Conservation (phyloP, 53 echinoderm and acorn worm genomes). For the Paracentrotus lividus region DNA sequence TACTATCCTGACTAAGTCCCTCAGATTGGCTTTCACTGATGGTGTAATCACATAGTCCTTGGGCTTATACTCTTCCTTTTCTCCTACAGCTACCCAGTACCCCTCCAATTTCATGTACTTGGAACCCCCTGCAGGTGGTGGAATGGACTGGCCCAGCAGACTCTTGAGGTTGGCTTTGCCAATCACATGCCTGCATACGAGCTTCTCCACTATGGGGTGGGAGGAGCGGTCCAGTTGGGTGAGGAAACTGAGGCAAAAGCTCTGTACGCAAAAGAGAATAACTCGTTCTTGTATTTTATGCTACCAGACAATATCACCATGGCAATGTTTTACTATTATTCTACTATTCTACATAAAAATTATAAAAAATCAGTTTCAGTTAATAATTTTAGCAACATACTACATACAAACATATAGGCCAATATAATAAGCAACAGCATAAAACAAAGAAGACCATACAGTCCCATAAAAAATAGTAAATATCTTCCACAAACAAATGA, state of each 20-base stretch:
- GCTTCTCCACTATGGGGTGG: constrained; percentile 93
- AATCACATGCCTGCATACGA: constrained; percentile 87
- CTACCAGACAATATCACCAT: not conserved
- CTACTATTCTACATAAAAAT: no score
- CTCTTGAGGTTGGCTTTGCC: constrained; percentile 85
- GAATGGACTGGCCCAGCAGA: constrained; percentile 90
- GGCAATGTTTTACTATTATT: not conserved
- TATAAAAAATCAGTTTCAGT: no score
- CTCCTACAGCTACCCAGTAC: constrained; percentile 93
- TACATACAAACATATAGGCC: no score
- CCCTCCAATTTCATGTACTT: constrained; percentile 90
- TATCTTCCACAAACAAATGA: no score
- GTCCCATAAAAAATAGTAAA: no score
- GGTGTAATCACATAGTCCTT: constrained; percentile 92
- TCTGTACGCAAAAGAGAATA: constrained; percentile 66
- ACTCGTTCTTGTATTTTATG: not conserved
- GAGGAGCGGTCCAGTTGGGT: constrained; percentile 97
- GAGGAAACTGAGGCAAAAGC: constrained; percentile 96
- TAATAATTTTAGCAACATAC: no score
- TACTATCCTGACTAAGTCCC: constrained; percentile 88
- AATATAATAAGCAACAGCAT: no score
- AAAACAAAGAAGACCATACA: no score
- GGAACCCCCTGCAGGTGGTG: constrained; percentile 81
- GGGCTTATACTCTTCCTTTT: constrained; percentile 73
- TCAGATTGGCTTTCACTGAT: constrained; percentile 91